Base-by-base conservation (phyloP, 2,888 invertebrate species). In the Polyploca ridens region DNA sequence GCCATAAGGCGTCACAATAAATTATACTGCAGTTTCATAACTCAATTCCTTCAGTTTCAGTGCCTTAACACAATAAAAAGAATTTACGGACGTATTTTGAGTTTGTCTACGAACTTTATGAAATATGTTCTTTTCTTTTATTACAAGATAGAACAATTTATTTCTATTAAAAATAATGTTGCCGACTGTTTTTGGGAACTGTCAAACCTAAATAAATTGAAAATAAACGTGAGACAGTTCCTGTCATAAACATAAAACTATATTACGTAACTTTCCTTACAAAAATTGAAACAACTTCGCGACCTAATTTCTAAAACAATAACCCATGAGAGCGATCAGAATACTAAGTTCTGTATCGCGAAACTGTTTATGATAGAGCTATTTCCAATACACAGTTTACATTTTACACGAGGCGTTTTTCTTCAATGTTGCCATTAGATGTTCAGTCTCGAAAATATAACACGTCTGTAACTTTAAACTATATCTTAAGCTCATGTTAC, bases 11-110 rank as follows among this genome's bases (percentile, higher is more conserved):
- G 75, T 76, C 77, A 81, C 78, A 70, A 84, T 88, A 88, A 88
- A 88, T 87, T 84, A 84, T 75, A 75, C 68, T 74, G 74, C 78
- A 81, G 76, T 82, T 86, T 84, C 84, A 83, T 86, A 87, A 86
- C 85, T 87, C 79, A 85, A 85, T 85, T 85, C 81, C 75, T n/a
- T 62, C 76, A 78, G 81, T 81, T 83, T 79, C 77, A 74, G 73
- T 67, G 71, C 76, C 74, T 77, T 74, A 82, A 82, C 81, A 79
- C 76, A 79, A 83, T 78, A 81, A 82, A 80, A 76, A 64, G 73
- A 77, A 80, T 79, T 74, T 75, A 71, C 67, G 63, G 66, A 69
- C 70, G 74, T 72, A 70, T 73, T 76, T 73, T 61, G 65, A 74
- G 70, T 74, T 76, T 14, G 41, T 65, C 64, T 67, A 44, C 64